phyloP scores from a whole-genome alignment of 2,797 vertebrate genomes.

The Neosilurus hyrtlii region DNA sequence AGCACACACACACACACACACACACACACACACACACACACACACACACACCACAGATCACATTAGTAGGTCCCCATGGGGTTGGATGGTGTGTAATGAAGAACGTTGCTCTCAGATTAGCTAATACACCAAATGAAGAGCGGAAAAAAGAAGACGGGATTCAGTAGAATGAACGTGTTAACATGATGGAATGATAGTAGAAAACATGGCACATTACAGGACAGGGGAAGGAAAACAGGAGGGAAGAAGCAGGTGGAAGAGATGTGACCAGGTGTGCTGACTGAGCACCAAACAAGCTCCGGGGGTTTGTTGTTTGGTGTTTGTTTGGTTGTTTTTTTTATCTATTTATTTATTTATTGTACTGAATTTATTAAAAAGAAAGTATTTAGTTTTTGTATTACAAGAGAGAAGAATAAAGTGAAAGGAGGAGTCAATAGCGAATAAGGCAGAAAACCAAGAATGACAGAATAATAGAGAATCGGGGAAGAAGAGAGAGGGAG shows the following conservation, averaged over 20 bases:
- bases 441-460: not conserved
- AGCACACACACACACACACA: not conserved
- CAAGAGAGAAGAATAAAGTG: not conserved
- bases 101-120: not conserved
- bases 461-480: not conserved
- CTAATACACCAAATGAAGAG: not conserved
- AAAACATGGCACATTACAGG: not conserved
- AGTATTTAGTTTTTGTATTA: too few relatives aligned
- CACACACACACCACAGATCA: constrained; percentile 7
- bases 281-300: constrained; percentile 49
- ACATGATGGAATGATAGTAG: not conserved
- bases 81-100: constrained; percentile 15
- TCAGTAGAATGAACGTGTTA: constrained; percentile 22
- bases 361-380: not conserved
- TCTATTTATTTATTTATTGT: too few relatives aligned
- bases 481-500: not conserved
- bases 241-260: constrained; percentile 15
- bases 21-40: constrained; percentile 3
- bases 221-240: not conserved
- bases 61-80: constrained; percentile 16
- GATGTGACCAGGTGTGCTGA: constrained; percentile 53
- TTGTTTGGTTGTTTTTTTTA: too few relatives aligned
- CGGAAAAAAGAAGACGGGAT: constrained; percentile 1
- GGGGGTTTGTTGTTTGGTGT: not conserved
- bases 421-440: not conserved